phyloP scores from a whole-genome alignment of 2,113 vertebrate species.

The Larimichthys crocea region DNA sequence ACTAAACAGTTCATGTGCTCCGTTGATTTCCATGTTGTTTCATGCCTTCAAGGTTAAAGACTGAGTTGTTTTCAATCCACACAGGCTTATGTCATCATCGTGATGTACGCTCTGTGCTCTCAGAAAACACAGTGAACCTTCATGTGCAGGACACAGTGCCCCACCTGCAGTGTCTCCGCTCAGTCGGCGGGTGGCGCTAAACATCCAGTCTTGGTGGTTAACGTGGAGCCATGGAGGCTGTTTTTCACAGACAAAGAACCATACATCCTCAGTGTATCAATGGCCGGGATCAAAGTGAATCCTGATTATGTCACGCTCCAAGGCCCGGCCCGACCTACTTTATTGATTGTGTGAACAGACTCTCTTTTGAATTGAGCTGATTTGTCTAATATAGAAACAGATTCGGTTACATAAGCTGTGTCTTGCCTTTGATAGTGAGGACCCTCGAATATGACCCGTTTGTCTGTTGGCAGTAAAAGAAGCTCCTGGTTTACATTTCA shows the following conservation, averaged over 20 bases:
- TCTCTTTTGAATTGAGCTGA: not conserved
- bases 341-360: slow-evolving; percentile 16
- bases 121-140: not conserved
- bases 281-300: slow-evolving; percentile 30
- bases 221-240: not conserved
- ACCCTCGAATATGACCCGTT: not conserved
- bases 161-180: not conserved
- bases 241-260: slow-evolving; percentile 69
- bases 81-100: not conserved
- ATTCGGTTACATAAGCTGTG: slow-evolving; percentile 9
- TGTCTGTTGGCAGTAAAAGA: not conserved
- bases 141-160: not conserved
- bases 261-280: slow-evolving; percentile 10
- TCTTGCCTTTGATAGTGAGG: slow-evolving; percentile 19
- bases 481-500: slow-evolving; percentile 44
- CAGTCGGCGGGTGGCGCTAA: slow-evolving; percentile 69
- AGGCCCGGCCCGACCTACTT: not conserved
- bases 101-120: not conserved
- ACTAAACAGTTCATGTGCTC: not conserved
- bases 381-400: slow-evolving; percentile 11
- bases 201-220: slow-evolving; percentile 2
- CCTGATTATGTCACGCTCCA: slow-evolving; percentile 25
- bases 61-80: not conserved
- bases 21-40: not conserved
- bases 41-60: not conserved